Evolutionary conservation across 2,113 vertebrate genomes (phyloP), one percentile per base, ranked within the genome.

Genomic region (Indicator maculatus): DNA sequence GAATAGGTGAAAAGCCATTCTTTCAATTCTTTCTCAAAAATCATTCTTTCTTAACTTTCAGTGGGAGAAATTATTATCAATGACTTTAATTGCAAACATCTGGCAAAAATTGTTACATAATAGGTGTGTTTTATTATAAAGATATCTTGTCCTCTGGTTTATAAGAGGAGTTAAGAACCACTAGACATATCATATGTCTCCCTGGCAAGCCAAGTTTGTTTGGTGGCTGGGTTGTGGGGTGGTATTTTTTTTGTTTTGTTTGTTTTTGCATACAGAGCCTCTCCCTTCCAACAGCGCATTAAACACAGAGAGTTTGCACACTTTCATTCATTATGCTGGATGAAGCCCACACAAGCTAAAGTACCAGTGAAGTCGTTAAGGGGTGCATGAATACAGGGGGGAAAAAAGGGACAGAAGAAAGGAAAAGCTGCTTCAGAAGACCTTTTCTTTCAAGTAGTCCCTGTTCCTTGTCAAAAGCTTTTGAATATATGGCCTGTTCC

Each of bases 391-490:
- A 95, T 96, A 93, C 79, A 71, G 28, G 30, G 41, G 47, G 47
- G 26, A 38, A 86, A 91, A 94, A 83, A 75, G 24, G 36, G 52
- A 71, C n/a, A 67, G 38, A 70, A 69, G 27, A 77, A 82, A 92
- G 83, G 61, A 87, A 79, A 89, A 91, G 24, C 59, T 90, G 71
- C 58, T 95, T 95, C 86, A 91, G 92, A 96, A 89, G 89, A 91
- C 74, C 70, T 94, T 93, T 90, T 58, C 65, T 97, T 95, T 94
- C 71, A 96, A 94, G 88, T 80, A 95, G 91, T 95, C 89, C 71
- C 69, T 72, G n/a, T 96, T 94, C 58, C 85, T 94, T 96, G 90
- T 89, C 83, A 95, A 97, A 95, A 94, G 93, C 67, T 93, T 93
- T 93, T 82, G 74, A 67, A 92, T 90, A 23, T 81, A 90, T 83